Evolutionary conservation across 2,797 vertebrate genomes (phyloP).

Genomic region (Thripadectes ignobilis): DNA sequence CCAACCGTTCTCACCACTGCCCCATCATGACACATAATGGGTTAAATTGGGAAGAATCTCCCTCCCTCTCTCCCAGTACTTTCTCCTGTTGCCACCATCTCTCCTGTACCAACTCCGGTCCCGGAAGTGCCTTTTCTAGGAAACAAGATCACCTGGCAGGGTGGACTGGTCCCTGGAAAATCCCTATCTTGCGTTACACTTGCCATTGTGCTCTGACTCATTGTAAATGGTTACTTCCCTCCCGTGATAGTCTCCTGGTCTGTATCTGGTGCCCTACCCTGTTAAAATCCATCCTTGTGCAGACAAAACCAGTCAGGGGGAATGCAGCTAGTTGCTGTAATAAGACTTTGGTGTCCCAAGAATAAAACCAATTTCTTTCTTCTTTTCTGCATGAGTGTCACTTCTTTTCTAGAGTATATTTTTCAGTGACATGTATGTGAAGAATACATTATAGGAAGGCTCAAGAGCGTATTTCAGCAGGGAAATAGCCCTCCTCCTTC

Average conservation of each 20-base stretch:
- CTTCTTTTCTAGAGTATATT: constrained; percentile 22
- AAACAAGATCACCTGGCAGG: constrained; percentile 56
- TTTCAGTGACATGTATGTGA: not conserved
- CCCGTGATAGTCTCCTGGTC: constrained; percentile 22
- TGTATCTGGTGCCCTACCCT: constrained; percentile 42
- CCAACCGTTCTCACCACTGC: not conserved
- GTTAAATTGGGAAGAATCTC: constrained; percentile 32
- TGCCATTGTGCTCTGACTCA: constrained; percentile 41
- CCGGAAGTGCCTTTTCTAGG: constrained; percentile 72
- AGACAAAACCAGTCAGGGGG: constrained; percentile 58
- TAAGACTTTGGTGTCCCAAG: constrained; percentile 36
- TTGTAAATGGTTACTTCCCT: constrained; percentile 39
- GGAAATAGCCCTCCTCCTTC: not conserved
- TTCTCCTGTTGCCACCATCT: not conserved
- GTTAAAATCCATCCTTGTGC: constrained; percentile 45
- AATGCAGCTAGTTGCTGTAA: constrained; percentile 48
- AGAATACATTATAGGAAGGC: not conserved
- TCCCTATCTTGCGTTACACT: constrained; percentile 15
- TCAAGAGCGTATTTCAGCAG: not conserved
- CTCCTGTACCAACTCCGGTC: constrained; percentile 33
- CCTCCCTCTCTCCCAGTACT: not conserved
- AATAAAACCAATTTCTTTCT: constrained; percentile 76
- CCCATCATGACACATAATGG: not conserved
- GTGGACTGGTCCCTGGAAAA: constrained; percentile 44
- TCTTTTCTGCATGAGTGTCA: constrained; percentile 46